Evolutionary conservation across 2,113 vertebrate species (phyloP).

Genomic region (Brachyistius frenatus): DNA sequence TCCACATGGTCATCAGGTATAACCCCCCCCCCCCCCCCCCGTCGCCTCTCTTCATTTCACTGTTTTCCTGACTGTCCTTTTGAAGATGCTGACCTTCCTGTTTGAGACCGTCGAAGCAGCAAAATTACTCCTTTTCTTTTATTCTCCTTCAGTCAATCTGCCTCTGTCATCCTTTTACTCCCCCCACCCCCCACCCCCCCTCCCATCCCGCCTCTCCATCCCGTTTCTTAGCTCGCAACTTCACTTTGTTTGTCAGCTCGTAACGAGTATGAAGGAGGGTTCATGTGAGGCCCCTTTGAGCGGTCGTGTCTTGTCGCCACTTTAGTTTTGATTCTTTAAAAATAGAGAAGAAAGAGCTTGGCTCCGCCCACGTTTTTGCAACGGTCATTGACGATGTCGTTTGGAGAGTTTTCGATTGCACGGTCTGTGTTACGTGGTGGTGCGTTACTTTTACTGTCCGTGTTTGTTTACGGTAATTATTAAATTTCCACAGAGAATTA

Average conservation of each 20-base stretch:
- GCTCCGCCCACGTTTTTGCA: too few relatives aligned
- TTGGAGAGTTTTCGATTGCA: too few relatives aligned
- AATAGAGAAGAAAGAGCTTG: neutral
- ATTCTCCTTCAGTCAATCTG: conserved; percentile 32
- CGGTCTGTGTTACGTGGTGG: too few relatives aligned
- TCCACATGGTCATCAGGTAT: neutral
- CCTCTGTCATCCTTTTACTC: conserved; percentile 10
- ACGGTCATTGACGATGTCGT: too few relatives aligned
- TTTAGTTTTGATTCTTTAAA: too few relatives aligned
- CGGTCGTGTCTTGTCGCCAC: too few relatives aligned
- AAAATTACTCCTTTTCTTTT: conserved; percentile 23
- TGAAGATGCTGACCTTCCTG: conserved; percentile 55
- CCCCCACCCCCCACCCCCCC: neutral
- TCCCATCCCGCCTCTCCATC: neutral
- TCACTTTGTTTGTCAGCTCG: neutral
- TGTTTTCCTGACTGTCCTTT: conserved; percentile 8
- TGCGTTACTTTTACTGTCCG: too few relatives aligned
- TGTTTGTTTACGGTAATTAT: too few relatives aligned
- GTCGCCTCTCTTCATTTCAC: neutral
- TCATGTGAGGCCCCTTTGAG: neutral
- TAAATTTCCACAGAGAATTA: too few relatives aligned
- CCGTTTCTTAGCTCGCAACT: neutral
- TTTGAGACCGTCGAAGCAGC: conserved; percentile 42
- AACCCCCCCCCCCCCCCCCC: neutral
- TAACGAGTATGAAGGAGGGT: conserved; percentile 1